Evolutionary conservation across 2,888 invertebrate species (phyloP), one percentile per base, ranked within the genome.

Genomic region (Mythimna pallens): DNA sequence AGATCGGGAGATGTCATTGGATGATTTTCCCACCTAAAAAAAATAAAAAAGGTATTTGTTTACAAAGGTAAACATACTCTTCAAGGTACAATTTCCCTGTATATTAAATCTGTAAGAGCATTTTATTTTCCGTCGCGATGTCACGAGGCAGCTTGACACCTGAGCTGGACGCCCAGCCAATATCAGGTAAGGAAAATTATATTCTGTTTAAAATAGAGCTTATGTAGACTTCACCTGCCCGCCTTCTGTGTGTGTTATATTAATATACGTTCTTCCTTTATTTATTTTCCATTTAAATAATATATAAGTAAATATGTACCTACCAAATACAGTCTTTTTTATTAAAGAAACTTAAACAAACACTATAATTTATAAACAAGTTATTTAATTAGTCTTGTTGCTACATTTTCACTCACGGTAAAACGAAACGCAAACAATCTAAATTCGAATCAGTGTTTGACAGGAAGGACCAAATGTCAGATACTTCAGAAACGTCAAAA

Each of bases 91-190:
- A 14, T 55, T 25, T 73, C 43, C 34, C 43, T 40, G 22, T 66
- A 43, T 66, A 76, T 76, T 43, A 75, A 76, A 78, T 54, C 57
- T 36, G 30, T 22, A 54, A 22, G 10, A 57, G 61, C 25, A 74
- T 75, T 83, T 81, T 68, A 76, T 76, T 76, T 78, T 70, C 55
- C 47, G 54, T 30, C 63, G 62, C 30, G 22, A 30, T 57, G 68
- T 64, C 80, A 81, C 74, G 68, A 72, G 70, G 67, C 70, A 66
- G 34, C 34, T 47, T 82, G 82, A 69, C 80, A 80, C 65, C 74
- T 66, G 65, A 73, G 69, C 80, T 86, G 78, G 86, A 78, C 76
- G 70, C 43, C 59, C 52, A 76, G 73, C 57, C 83, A 85, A 86
- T 86, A 85, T 78, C 85, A 65, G 63, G 55, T 34, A 10, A 20